Percentiles rank a stretch among this genome's conserved stretches.
Conservation (phyloP, 2,113 vertebrate species). For the Phodopus roborovskii region DNA sequence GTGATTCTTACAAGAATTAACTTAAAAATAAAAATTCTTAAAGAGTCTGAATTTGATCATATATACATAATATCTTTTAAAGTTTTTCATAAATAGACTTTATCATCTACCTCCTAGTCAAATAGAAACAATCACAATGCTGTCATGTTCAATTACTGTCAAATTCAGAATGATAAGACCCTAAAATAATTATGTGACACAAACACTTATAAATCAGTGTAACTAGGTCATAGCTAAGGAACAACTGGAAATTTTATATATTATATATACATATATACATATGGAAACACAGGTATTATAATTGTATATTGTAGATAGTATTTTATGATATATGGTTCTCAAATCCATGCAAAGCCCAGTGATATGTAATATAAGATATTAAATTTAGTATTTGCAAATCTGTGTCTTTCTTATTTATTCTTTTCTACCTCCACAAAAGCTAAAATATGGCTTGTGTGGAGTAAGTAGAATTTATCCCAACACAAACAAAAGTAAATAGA, state of each 20-base stretch:
- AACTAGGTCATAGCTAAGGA: not conserved
- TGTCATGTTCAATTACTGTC: slow-evolving; percentile 36
- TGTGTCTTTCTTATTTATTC: not conserved
- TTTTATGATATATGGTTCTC: not conserved
- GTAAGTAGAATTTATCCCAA: too few relatives aligned
- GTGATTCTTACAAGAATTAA: slow-evolving; percentile 24
- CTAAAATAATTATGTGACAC: slow-evolving; percentile 27
- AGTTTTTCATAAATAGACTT: slow-evolving; percentile 17
- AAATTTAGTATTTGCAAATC: not conserved
- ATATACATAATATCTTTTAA: slow-evolving; percentile 31
- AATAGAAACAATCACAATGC: slow-evolving; percentile 35
- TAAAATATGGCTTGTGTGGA: not conserved
- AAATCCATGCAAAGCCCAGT: not conserved
- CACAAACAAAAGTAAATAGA: not conserved
- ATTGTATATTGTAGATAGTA: not conserved
- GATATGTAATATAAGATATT: not conserved
- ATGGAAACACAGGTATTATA: not conserved
- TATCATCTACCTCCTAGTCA: not conserved
- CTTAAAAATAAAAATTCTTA: not conserved
- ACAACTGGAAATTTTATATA: not conserved
- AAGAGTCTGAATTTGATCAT: not conserved
- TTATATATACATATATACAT: not conserved
- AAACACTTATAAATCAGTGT: slow-evolving; percentile 37
- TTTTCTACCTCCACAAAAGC: not conserved
- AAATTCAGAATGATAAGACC: slow-evolving; percentile 23